These are phyloP conservation scores for Cranoglanis bouderius DNA, from an alignment of 2,113 vertebrate genomes.

Conservation along the genomic window DNA sequence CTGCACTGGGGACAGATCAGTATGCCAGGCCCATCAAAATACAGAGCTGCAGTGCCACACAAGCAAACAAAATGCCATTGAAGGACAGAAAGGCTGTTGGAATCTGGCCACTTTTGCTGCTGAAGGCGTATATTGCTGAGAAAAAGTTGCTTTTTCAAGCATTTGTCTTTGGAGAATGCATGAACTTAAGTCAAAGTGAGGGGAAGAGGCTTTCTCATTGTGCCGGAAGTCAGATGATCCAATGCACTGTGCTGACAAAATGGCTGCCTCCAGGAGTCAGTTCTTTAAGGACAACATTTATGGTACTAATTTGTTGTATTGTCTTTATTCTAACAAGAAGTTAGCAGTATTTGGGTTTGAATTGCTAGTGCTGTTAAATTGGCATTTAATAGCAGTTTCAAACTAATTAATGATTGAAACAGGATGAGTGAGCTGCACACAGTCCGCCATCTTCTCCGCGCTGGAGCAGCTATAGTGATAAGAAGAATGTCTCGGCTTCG, in stretches of 20 bases:
- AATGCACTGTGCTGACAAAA: not conserved
- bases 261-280: not conserved
- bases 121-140: conserved; percentile 14
- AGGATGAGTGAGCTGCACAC: too few relatives aligned
- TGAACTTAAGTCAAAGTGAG: conserved; percentile 26
- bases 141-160: conserved; percentile 8
- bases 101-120: conserved; percentile 26
- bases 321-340: not conserved
- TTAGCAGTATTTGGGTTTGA: not conserved
- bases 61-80: conserved; percentile 52
- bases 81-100: conserved; percentile 39
- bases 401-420: not conserved
- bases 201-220: not conserved
- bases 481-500: too few relatives aligned
- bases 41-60: conserved; percentile 44
- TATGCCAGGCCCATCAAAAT: conserved; percentile 64
- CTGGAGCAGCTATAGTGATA: too few relatives aligned
- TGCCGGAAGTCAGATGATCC: not conserved
- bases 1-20: conserved; percentile 67
- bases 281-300: not conserved
- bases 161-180: conserved; percentile 1
- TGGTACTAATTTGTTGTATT: not conserved
- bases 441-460: too few relatives aligned
- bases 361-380: not conserved
- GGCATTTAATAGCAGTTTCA: not conserved